Percentiles rank a stretch among this genome's conserved stretches.
Evolutionary conservation across 1,140 invertebrate genomes (phyloP).

Genomic region (Pteromalus puparum): DNA sequence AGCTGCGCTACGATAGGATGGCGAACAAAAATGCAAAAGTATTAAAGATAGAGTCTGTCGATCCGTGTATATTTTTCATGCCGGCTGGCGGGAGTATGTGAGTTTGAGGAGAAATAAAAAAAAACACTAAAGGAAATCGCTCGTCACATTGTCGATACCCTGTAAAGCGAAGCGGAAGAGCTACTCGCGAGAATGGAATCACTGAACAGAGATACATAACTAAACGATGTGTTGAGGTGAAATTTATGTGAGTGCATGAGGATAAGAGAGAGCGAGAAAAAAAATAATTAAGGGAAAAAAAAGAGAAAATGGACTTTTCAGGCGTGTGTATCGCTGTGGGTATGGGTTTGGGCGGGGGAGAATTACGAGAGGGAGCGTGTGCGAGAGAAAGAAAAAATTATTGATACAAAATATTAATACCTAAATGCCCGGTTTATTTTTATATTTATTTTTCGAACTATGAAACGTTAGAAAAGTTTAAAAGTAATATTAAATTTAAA

Average conservation of each 20-base stretch:
- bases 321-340: not conserved
- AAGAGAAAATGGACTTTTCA: slow-evolving; percentile 48
- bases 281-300: slow-evolving; percentile 47
- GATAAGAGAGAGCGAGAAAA: slow-evolving; percentile 36
- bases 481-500: slow-evolving; percentile 75
- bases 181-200: slow-evolving; percentile 25
- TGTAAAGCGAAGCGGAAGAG: slow-evolving; percentile 47
- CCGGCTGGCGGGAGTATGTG: slow-evolving; percentile 5
- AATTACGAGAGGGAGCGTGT: slow-evolving; percentile 9
- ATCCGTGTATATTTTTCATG: slow-evolving; percentile 52
- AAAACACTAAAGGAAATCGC: slow-evolving; percentile 48
- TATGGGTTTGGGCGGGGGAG: slow-evolving; percentile 20
- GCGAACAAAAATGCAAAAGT: slow-evolving; percentile 46
- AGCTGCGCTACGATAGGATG: not conserved
- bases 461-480: slow-evolving; percentile 77
- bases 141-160: slow-evolving; percentile 57
- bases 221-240: slow-evolving; percentile 6
- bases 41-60: slow-evolving; percentile 45
- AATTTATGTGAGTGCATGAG: slow-evolving; percentile 45
- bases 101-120: slow-evolving; percentile 14
- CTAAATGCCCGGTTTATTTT: slow-evolving; percentile 77
- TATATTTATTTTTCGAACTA: slow-evolving; percentile 77
- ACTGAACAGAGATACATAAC: slow-evolving; percentile 18
- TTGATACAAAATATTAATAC: slow-evolving; percentile 77
- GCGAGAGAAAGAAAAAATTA: slow-evolving; percentile 63